Evolutionary conservation across 2,113 vertebrate genomes (phyloP), one percentile per base, ranked within the genome.

Genomic region (Hystrix cristata): DNA sequence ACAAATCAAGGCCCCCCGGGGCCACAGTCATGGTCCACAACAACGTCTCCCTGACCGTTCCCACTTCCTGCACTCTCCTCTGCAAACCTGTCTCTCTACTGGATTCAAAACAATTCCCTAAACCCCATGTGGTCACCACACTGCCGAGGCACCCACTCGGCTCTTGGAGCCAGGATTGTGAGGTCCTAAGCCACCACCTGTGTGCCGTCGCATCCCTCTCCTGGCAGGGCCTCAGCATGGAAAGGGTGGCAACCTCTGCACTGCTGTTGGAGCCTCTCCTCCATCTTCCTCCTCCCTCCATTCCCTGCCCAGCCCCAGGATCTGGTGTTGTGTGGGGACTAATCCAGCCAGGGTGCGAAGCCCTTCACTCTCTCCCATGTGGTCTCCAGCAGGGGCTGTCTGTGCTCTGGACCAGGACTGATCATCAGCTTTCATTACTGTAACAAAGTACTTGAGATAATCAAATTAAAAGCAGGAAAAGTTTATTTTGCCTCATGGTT

Each of bases 171-270:
- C 60, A 5, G 0, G 0, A 10, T 46, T 15, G 82, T 74, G 15
- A 31, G 64, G 15, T 4, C 65, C 2, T 1, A 27, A 12, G 87
- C 1, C 2, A 5, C 29, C 23, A 3, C 53, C 71, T 3, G 13
- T 4, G 0, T 5, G 23, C 53, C 67, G 5, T 0, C 0, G 15
- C 8, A 7, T 31, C 60, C 48, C 55, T 31, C 23, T 27, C 29
- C 51, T 1, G 15, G 55, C 21, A 9, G 13, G 21, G 13, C 38
- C 72, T 79, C 46, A 11, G 65, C 2, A 0, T 29, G 16, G 5
- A 64, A 79, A 34, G n/a, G 3, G 2, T 0, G 8, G 29, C 6
- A 23, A 64, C 7, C 87, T 53, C 55, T 0, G 31, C 62, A 46
- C 31, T 62, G 51, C 34, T 48, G 1, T 9, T 21, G 25, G 5